Conservation (phyloP, 2,888 invertebrate genomes). For the Venusia cambrica region DNA sequence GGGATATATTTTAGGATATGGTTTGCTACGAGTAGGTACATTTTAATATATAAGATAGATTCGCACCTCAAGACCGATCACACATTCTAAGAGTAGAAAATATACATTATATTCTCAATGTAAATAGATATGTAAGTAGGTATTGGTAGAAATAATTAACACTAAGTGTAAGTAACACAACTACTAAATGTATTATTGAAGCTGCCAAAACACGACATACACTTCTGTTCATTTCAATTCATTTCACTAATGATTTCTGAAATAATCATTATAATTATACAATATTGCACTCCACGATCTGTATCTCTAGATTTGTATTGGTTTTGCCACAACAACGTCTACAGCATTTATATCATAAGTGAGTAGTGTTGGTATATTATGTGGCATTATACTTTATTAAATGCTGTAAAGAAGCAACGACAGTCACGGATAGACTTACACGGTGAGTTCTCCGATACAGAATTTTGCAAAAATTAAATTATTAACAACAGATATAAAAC, state of each 20-base stretch:
- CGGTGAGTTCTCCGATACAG: slow-evolving; percentile 33
- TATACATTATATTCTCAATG: slow-evolving; percentile 59
- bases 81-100: slow-evolving; percentile 61
- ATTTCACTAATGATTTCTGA: too few species aligned
- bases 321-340: too few species aligned
- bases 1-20: slow-evolving; percentile 49
- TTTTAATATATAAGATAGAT: slow-evolving; percentile 46
- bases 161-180: slow-evolving; percentile 70
- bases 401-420: too few species aligned
- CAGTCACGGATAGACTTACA: too few species aligned
- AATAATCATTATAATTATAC: too few species aligned
- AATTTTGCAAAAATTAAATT: slow-evolving; percentile 41
- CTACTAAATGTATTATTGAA: slow-evolving; percentile 44
- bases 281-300: too few species aligned
- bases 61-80: slow-evolving; percentile 59
- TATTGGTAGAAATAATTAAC: slow-evolving; percentile 62
- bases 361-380: too few species aligned
- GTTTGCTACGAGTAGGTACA: slow-evolving; percentile 52
- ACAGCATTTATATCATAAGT: too few species aligned
- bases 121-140: slow-evolving; percentile 74
- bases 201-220: slow-evolving; percentile 19
- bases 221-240: too few species aligned
- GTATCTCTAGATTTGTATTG: too few species aligned
- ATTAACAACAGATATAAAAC: slow-evolving; percentile 54
- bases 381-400: too few species aligned